Evolutionary conservation across 2,888 invertebrate species (phyloP).

Genomic region (Mythimna albipuncta): DNA sequence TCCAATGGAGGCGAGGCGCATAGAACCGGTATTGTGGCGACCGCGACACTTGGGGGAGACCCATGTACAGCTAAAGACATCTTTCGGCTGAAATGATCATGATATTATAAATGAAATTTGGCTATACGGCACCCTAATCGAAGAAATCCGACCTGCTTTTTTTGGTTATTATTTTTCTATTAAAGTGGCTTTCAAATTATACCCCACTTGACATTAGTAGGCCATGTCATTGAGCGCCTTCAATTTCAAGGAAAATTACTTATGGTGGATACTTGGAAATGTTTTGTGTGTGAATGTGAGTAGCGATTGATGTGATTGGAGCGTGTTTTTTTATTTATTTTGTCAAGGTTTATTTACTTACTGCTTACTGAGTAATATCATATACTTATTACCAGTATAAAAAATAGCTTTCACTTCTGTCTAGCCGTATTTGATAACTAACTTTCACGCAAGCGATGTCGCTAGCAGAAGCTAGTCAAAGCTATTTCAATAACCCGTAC

Average conservation of each 20-base stretch:
- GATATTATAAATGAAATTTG: background rate
- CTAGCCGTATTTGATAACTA: no score
- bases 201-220: slow-evolving; percentile 14
- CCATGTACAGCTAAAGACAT: no score
- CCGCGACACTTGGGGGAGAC: no score
- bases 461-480: no score
- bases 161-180: slow-evolving; percentile 14
- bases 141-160: no score
- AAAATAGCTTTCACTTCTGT: no score
- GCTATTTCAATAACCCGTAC: no score
- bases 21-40: no score
- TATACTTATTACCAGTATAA: no score
- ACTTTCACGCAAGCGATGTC: no score
- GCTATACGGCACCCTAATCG: background rate
- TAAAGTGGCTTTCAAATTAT: slow-evolving; percentile 27
- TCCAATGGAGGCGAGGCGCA: no score
- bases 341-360: background rate
- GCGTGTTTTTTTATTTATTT: background rate
- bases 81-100: no score
- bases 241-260: slow-evolving; percentile 10
- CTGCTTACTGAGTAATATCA: background rate
- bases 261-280: background rate
- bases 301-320: background rate
- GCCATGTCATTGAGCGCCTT: slow-evolving; percentile 17
- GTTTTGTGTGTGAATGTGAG: slow-evolving; percentile 10